phyloP scores from a whole-genome alignment of 1,140 invertebrate species.

The Drosophila bipectinata region DNA sequence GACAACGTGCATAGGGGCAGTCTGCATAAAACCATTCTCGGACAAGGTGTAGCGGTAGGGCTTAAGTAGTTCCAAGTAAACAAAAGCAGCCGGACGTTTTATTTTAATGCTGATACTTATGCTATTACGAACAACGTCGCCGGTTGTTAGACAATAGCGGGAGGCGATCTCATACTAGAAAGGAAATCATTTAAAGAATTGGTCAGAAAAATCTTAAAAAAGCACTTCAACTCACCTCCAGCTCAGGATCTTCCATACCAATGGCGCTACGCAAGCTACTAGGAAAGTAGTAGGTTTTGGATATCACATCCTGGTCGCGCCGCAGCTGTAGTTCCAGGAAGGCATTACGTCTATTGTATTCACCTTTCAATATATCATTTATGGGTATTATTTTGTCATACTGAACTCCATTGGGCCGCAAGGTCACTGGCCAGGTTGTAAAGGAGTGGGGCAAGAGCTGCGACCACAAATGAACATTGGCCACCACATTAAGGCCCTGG shows the following conservation, averaged over 20 bases:
- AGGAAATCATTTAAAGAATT: neutral
- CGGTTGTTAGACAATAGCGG: constrained; percentile 39
- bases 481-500: constrained; percentile 49
- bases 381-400: constrained; percentile 71
- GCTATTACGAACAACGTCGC: constrained; percentile 84
- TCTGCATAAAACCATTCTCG: constrained; percentile 83
- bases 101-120: constrained; percentile 68
- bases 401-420: constrained; percentile 75
- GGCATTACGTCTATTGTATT: constrained; percentile 53
- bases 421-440: constrained; percentile 52
- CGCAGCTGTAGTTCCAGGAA: constrained; percentile 68
- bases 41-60: constrained; percentile 71
- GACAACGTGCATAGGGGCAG: constrained; percentile 62
- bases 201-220: too few relatives aligned
- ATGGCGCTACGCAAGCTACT: constrained; percentile 48
- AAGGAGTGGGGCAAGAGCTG: constrained; percentile 55
- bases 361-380: constrained; percentile 39
- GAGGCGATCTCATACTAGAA: constrained; percentile 60
- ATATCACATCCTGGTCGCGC: constrained; percentile 35
- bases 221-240: constrained; percentile 43
- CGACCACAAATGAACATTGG: constrained; percentile 62
- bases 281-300: constrained; percentile 74
- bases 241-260: constrained; percentile 61
- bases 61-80: constrained; percentile 79
- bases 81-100: constrained; percentile 70